Evolutionary conservation across 2,888 invertebrate genomes (phyloP).

Genomic region (Parnassius orleans): DNA sequence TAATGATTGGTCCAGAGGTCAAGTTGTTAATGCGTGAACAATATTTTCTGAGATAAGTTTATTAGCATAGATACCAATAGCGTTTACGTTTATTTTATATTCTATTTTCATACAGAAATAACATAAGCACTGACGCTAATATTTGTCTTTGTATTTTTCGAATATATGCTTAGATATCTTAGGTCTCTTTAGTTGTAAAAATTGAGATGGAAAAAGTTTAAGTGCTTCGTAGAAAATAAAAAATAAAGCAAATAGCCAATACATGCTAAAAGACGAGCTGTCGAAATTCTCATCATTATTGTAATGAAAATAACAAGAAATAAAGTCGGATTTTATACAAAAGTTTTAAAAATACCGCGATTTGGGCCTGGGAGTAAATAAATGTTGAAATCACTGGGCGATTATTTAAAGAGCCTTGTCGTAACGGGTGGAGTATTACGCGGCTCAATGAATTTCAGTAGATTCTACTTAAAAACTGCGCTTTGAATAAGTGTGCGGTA

Average conservation of each 20-base stretch:
- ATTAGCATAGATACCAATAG: no score
- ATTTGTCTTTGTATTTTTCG: no score
- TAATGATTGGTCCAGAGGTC: no score
- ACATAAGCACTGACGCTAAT: no score
- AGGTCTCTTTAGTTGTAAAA: no score
- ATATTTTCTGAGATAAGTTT: no score
- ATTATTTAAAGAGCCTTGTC: slow-evolving; percentile 54
- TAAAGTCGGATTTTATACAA: slow-evolving; percentile 36
- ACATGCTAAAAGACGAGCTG: slow-evolving; percentile 38
- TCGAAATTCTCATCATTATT: slow-evolving; percentile 53
- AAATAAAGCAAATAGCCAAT: slow-evolving; percentile 24
- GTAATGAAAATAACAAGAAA: slow-evolving; percentile 55
- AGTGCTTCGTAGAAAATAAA: background rate
- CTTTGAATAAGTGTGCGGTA: slow-evolving; percentile 20
- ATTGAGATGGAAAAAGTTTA: no score
- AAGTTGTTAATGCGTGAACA: no score
- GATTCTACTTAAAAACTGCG: slow-evolving; percentile 14
- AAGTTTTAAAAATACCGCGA: slow-evolving; percentile 39
- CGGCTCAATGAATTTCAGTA: slow-evolving; percentile 44
- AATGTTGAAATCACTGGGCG: slow-evolving; percentile 49
- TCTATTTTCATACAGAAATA: no score
- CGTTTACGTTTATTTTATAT: no score
- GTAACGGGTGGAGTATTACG: slow-evolving; percentile 48
- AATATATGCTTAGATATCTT: no score
- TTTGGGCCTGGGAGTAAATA: slow-evolving; percentile 42